Evolutionary conservation across 1,140 invertebrate genomes (phyloP), one percentile per base, ranked within the genome.

Genomic region (Bombus sylvicola): DNA sequence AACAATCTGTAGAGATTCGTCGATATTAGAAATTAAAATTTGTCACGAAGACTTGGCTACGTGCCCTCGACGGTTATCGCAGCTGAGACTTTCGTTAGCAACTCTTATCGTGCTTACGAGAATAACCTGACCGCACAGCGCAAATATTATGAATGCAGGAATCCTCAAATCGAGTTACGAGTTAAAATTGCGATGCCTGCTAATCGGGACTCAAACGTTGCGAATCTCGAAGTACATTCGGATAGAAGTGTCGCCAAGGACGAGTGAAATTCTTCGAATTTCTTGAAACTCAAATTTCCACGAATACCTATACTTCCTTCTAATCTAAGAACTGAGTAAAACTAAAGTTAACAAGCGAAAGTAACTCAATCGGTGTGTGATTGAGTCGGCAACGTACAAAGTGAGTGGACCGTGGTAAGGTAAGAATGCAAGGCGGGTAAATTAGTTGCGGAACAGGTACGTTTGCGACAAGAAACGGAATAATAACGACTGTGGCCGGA

Each of bases 61-160:
- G 53, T 47, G 76, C 74, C 74, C 71, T 73, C 66, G 81, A 62
- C 64, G 68, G 68, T 89, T 81, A 92, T 89, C 87, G 72, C 69
- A 57, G 78, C 62, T 76, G 79, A 85, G 87, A 86, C 87, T 91
- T 90, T 92, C 87, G 90, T 92, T 92, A 81, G 90, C 88, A 87
- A 92, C 88, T 90, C 84, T 92, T 91, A 92, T 92, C 91, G 79
- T 43, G 9, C 37, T 72, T 88, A 88, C 90, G 81, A 91, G 88
- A 92, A 91, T 88, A 91, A 92, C 68, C 87, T 88, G 83, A 85
- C 78, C 59, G 86, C 85, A 28, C 43, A 69, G 71, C 80, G 78
- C 87, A 89, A 92, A 92, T 81, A 91, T 87, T 88, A 88, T 77
- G 83, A 88, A 86, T 78, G 69, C 86, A 64, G 41, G 39, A 62